Base-by-base conservation (phyloP, 2,797 vertebrate genomes). In the Gastrophryne carolinensis region DNA sequence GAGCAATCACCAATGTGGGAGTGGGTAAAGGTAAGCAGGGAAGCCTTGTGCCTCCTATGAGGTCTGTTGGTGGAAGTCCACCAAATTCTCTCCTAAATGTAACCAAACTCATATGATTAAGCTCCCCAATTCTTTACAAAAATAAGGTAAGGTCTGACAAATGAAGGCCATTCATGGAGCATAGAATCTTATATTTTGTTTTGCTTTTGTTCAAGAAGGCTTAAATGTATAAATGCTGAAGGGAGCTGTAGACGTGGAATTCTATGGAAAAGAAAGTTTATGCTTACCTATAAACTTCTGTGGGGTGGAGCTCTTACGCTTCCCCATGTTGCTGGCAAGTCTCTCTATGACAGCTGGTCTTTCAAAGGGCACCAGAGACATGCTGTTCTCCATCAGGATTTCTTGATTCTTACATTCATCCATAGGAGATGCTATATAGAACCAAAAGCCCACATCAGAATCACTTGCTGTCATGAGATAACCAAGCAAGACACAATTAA, bases 241-340 rank as follows among this genome's bases (percentile, higher is more conserved):
- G n/a, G n/a, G n/a, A n/a, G n/a, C n/a, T 17, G 21, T 53, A 27
- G 27, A 39, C 34, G 69, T 29, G 30, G 58, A 19, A 63, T 39
- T 54, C 29, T 72, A 79, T 58, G 79, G 53, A 81, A 80, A 82
- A 79, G 80, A 87, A 85, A 69, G 75, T 17, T 69, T 81, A 82
- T 82, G 83, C 91, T 92, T 92, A 99, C 98, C 98, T 86, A 98
- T 94, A 94, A 99, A 99, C 89, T 99, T 99, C 88, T 99, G 98
- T 81, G 98, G 98, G 58, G 94, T 97, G 87, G 95, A 96, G 90
- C 96, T 99, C 94, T 99, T 99, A 90, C 98, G 94, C 86, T 99
- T 99, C 88, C 95, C 96, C 87, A 98, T 91, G 74, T 92, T 97
- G 87, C 91, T 95, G 64, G 95, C 92, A 84, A 99, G 89, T 86